Conservation (phyloP, 2,113 vertebrate genomes). For the Neopipo cinnamomea region DNA sequence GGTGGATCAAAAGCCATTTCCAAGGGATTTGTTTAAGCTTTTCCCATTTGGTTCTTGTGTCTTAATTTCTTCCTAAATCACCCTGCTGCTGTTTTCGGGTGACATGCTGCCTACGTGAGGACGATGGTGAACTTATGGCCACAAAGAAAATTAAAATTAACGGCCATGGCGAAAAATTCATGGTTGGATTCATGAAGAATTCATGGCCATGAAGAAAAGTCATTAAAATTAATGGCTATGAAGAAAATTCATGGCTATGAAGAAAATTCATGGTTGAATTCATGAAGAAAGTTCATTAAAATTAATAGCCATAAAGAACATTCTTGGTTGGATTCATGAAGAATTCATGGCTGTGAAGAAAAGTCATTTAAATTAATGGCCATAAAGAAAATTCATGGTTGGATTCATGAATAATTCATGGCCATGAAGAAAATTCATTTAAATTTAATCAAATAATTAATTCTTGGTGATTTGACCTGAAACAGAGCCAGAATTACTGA, state of each 20-base stretch:
- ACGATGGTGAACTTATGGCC: background rate
- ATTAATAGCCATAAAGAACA: background rate
- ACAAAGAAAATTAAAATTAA: background rate
- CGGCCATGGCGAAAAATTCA: background rate
- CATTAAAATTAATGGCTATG: background rate
- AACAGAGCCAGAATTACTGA: background rate
- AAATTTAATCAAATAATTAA: background rate
- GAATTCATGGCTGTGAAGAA: background rate
- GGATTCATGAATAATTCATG: background rate
- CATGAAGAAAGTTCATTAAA: no score
- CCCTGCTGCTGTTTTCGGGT: background rate
- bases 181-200: background rate
- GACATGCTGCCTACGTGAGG: accelerated
- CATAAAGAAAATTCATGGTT: background rate
- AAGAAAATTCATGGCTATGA: background rate
- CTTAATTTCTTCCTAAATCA: background rate
- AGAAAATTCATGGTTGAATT: background rate
- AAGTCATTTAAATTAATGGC: background rate
- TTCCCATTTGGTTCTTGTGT: background rate
- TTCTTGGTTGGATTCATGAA: background rate
- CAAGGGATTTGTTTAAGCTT: background rate
- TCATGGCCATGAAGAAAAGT: background rate
- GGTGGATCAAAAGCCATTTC: background rate
- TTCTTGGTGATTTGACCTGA: background rate
- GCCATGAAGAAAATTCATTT: background rate